Evolutionary conservation across 2,113 vertebrate genomes (phyloP).

Genomic region (Tetraodon nigroviridis): DNA sequence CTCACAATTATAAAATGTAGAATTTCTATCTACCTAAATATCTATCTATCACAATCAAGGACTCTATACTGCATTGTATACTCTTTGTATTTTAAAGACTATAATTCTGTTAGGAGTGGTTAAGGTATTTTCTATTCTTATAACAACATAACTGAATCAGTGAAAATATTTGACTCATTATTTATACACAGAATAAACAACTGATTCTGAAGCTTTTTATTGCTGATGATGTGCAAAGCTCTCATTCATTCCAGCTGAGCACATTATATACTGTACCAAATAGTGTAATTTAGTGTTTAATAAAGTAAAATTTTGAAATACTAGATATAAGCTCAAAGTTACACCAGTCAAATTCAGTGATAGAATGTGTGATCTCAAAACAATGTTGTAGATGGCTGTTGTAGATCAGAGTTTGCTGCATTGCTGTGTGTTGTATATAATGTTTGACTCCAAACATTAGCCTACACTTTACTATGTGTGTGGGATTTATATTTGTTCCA

Average conservation of each 20-base stretch:
- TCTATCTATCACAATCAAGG: neutral
- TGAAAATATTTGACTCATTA: slow-evolving; percentile 14
- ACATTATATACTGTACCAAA: neutral
- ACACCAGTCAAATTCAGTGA: too few relatives aligned
- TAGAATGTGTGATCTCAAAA: slow-evolving; percentile 48
- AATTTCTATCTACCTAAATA: too few relatives aligned
- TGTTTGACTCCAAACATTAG: slow-evolving; percentile 3
- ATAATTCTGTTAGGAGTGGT: slow-evolving; percentile 1
- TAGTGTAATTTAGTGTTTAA: slow-evolving; percentile 1
- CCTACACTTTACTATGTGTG: neutral
- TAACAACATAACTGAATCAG: slow-evolving; percentile 19
- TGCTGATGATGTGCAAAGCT: slow-evolving; percentile 21
- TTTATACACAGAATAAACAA: slow-evolving; percentile 4
- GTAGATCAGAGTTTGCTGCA: slow-evolving; percentile 34
- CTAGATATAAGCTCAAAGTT: too few relatives aligned
- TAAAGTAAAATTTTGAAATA: slow-evolving; percentile 5
- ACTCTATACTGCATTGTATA: neutral
- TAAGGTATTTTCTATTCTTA: slow-evolving; percentile 6
- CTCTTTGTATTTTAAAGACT: neutral
- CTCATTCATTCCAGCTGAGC: slow-evolving; percentile 27
- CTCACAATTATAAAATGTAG: too few relatives aligned
- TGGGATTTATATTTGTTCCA: too few relatives aligned
- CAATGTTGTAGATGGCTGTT: slow-evolving; percentile 6
- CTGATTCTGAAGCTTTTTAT: slow-evolving; percentile 2
- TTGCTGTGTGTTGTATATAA: slow-evolving; percentile 15